phyloP scores from a whole-genome alignment of 2,113 vertebrate genomes.

The Machaerirhynchus nigripectus region DNA sequence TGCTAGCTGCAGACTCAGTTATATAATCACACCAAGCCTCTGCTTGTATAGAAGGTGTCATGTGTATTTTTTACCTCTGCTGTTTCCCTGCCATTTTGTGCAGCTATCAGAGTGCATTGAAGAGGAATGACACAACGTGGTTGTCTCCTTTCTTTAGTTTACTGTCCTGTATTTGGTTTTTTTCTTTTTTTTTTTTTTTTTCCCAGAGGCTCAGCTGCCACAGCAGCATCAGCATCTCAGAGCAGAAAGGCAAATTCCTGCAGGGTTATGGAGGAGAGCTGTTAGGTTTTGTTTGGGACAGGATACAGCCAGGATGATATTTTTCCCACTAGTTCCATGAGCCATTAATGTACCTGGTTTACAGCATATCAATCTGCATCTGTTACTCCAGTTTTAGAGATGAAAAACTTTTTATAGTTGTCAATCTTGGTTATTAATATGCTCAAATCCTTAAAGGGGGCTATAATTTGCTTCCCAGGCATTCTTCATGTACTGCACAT shows the following conservation, averaged over 20 bases:
- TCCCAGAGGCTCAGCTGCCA: background rate
- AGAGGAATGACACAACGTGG: background rate
- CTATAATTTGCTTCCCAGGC: slow-evolving; percentile 37
- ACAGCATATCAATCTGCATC: background rate
- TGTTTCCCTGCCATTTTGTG: background rate
- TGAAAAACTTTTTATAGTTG: background rate
- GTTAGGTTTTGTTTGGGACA: background rate
- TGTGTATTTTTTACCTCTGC: background rate
- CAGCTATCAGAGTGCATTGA: background rate
- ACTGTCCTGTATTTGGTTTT: background rate
- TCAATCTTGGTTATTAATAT: slow-evolving; percentile 25
- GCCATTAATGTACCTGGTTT: background rate
- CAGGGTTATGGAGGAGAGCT: background rate
- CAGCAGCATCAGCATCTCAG: background rate
- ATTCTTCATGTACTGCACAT: background rate
- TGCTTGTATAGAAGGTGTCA: background rate
- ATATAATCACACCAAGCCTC: background rate
- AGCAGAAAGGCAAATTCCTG: background rate
- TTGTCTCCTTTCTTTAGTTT: background rate
- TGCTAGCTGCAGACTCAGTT: background rate
- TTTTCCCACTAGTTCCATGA: background rate
- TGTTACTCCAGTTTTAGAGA: background rate
- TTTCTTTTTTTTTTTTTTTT: background rate
- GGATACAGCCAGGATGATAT: background rate
- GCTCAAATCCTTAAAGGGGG: slow-evolving; percentile 12